Evolutionary conservation across 2,113 vertebrate species (phyloP).

Genomic region (Scomber japonicus): DNA sequence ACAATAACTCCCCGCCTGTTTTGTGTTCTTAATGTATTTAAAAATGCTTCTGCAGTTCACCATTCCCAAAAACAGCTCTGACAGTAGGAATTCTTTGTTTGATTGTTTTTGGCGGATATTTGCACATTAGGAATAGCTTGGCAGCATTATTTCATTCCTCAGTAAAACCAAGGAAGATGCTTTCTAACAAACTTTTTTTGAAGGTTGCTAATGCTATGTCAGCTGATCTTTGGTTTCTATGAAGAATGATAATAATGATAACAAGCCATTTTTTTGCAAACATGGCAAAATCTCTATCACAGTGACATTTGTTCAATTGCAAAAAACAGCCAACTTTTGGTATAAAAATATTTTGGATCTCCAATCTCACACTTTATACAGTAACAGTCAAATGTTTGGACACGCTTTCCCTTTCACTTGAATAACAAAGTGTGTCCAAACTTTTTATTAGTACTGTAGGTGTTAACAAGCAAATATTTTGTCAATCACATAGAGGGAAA

Average conservation of each 20-base stretch:
- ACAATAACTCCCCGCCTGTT: background rate
- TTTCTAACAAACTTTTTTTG: background rate
- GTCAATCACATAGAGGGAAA: conserved; percentile 13
- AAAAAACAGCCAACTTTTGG: background rate
- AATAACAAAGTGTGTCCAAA: too few relatives aligned
- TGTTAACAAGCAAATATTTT: conserved; percentile 13
- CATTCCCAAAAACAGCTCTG: conserved; percentile 38
- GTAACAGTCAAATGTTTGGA: too few relatives aligned
- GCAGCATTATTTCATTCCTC: conserved; percentile 13
- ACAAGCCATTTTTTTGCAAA: background rate
- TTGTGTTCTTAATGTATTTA: background rate
- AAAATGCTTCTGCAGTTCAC: conserved; percentile 12
- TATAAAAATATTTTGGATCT: too few relatives aligned
- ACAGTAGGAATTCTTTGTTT: conserved; percentile 1
- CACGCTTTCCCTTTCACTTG: background rate
- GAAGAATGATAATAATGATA: conserved; percentile 8
- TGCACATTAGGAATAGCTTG: conserved; percentile 16
- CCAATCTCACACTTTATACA: too few relatives aligned
- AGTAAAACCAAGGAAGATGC: conserved; percentile 22
- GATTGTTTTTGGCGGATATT: conserved; percentile 3
- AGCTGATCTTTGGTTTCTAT: conserved; percentile 34
- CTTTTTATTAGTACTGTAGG: background rate
- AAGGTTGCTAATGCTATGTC: background rate
- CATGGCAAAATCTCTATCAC: background rate
- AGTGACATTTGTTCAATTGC: background rate